These are phyloP conservation scores for Gymnoscopelus braueri DNA, from an alignment of 2,797 vertebrate species.

Conservation along the genomic window DNA sequence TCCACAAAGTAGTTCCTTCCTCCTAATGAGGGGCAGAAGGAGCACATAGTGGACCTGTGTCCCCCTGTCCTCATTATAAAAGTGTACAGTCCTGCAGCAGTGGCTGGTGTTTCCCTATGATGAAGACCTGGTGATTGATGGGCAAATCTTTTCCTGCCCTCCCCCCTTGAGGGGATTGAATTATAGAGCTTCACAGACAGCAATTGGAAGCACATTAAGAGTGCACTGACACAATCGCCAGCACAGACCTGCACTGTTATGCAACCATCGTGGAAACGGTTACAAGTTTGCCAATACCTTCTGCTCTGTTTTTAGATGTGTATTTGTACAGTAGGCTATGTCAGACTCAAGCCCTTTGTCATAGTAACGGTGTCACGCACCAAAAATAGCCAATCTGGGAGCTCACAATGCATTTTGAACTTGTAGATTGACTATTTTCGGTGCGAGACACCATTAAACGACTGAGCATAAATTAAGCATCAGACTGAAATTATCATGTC, in stretches of 20 bases:
- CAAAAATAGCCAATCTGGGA: no score
- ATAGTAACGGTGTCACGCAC: no score
- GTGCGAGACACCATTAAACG: no score
- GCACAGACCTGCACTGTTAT: constrained; percentile 42
- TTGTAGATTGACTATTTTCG: no score
- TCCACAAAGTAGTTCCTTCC: constrained; percentile 71
- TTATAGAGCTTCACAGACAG: constrained; percentile 53
- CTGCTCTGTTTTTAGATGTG: constrained; percentile 64
- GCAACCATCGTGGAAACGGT: constrained; percentile 61
- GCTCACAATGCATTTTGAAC: no score
- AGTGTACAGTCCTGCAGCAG: constrained; percentile 46
- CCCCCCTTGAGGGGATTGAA: constrained; percentile 44
- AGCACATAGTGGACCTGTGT: constrained; percentile 65
- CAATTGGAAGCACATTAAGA: constrained; percentile 60
- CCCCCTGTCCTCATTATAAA: constrained; percentile 79
- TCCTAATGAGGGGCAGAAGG: constrained; percentile 72
- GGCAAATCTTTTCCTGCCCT: constrained; percentile 52
- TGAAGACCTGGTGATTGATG: constrained; percentile 61
- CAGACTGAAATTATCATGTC: constrained; percentile 35
- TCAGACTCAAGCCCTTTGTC: constrained; percentile 24
- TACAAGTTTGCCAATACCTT: constrained; percentile 49
- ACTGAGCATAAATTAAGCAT: neutral
- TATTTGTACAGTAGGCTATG: constrained; percentile 40
- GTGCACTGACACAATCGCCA: constrained; percentile 28
- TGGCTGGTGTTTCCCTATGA: constrained; percentile 63